Percentiles rank a stretch among this genome's conserved stretches.
These are phyloP conservation scores for Platycheirus albimanus DNA, from an alignment of 2,888 invertebrate genomes.

Conservation along the genomic window DNA sequence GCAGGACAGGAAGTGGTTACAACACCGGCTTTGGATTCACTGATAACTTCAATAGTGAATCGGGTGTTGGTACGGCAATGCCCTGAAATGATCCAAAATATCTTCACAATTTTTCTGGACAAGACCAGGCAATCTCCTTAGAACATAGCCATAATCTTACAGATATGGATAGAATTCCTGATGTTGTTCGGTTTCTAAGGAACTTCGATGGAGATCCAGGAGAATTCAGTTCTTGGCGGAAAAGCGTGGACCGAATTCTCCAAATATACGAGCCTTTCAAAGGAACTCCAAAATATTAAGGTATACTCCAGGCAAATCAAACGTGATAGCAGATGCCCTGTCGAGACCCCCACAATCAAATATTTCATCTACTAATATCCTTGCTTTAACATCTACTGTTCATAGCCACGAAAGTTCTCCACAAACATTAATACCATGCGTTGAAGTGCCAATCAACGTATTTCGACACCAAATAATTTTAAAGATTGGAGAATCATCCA, in stretches of 20 bases:
- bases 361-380: conserved; percentile 16
- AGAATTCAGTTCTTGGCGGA: conserved; percentile 52
- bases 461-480: conserved; percentile 53
- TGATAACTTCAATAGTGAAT: conserved; percentile 9
- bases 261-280: conserved; percentile 36
- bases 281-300: conserved; percentile 44
- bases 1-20: neutral
- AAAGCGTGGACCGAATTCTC: conserved; percentile 43
- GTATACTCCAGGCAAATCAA: conserved; percentile 38
- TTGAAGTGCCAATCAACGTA: conserved; percentile 52
- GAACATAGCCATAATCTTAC: neutral
- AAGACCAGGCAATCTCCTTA: neutral
- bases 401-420: conserved; percentile 56
- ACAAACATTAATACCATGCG: conserved; percentile 43
- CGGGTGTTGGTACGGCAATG: conserved; percentile 2
- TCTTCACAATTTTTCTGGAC: neutral
- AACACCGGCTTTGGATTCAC: conserved; percentile 4
- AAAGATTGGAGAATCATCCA: neutral
- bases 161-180: conserved; percentile 56
- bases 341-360: conserved; percentile 13
- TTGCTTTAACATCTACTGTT: conserved; percentile 38
- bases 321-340: conserved; percentile 53
- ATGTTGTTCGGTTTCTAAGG: conserved; percentile 44
- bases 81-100: neutral
- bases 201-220: conserved; percentile 41